Conservation (phyloP, 2,113 vertebrate genomes). For the Zonotrichia leucophrys region DNA sequence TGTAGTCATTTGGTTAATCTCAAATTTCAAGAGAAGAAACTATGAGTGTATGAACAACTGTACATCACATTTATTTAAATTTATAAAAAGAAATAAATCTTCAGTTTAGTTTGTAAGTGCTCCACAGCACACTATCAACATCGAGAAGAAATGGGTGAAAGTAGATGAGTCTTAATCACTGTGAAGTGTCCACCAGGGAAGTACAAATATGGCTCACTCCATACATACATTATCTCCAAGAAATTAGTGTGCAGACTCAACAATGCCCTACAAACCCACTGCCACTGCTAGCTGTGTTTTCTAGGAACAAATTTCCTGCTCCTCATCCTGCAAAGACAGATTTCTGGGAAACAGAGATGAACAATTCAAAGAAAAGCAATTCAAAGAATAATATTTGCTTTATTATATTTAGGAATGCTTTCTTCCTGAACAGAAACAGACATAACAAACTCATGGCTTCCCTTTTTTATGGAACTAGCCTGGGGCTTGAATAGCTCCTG, state of each 20-base stretch:
- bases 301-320: background rate
- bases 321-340: background rate
- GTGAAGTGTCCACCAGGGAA: background rate
- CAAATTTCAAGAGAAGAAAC: background rate
- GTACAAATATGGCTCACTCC: background rate
- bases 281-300: background rate
- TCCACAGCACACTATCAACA: background rate
- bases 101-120: background rate
- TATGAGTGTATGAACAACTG: accelerated
- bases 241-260: background rate
- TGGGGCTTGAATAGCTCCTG: background rate
- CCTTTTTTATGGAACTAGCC: background rate
- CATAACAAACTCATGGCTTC: background rate
- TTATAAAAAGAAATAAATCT: background rate
- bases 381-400: background rate
- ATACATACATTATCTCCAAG: background rate
- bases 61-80: background rate
- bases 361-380: background rate
- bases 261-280: background rate
- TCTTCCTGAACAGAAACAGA: background rate
- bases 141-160: background rate
- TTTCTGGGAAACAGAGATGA: background rate
- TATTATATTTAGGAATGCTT: background rate
- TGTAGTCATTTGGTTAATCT: background rate
- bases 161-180: background rate